Base-by-base conservation (phyloP, 2,113 vertebrate species). In the Edolisoma coerulescens region DNA sequence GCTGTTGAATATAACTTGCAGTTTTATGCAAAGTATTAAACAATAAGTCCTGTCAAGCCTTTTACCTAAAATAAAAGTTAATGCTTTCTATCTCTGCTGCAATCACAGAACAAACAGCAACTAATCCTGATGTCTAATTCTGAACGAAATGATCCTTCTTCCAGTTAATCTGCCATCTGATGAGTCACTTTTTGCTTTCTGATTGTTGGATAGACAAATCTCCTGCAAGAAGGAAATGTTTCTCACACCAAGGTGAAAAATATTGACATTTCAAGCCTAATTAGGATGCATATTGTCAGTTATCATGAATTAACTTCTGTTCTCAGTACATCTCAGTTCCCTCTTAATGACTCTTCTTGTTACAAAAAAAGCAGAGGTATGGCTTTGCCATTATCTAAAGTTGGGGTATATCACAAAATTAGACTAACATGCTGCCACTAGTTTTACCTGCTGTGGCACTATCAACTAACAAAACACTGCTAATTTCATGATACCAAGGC, bases 101-200 rank as follows among this genome's bases (percentile, higher is more conserved):
- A 87, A 56, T 76, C 70, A 87, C 27, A 83, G 41, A 84, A 68
- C 53, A 54, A 95, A 65, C 24, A 76, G 67, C 20, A 75, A 32
- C 52, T 96, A 89, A 93, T 92, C 68, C 52, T 61, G 19, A 78
- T 59, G 17, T 63, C 42, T 91, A 81, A 76, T 92, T 87, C 63
- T 1, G 7, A 82, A 82, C 30, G 93, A 87, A 95, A 89, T 39
- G 0, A 49, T 81, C 53, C 5, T 80, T 70, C 39, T 86, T 95
- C 47, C 65, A 73, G 30, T 91, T 91, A 95, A 95, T 89, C 56
- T 4, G 5, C 54, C 15, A 20, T 81, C 28, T 69, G 49, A 75
- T 94, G 90, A 95, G 61, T 91, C 78, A 84, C 23, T 56, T 81
- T n/a, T 30, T 84, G n/a, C n/a, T 90, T 94, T 90, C 60, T 93